phyloP scores from a whole-genome alignment of 2,888 invertebrate genomes.

The Labia minor region DNA sequence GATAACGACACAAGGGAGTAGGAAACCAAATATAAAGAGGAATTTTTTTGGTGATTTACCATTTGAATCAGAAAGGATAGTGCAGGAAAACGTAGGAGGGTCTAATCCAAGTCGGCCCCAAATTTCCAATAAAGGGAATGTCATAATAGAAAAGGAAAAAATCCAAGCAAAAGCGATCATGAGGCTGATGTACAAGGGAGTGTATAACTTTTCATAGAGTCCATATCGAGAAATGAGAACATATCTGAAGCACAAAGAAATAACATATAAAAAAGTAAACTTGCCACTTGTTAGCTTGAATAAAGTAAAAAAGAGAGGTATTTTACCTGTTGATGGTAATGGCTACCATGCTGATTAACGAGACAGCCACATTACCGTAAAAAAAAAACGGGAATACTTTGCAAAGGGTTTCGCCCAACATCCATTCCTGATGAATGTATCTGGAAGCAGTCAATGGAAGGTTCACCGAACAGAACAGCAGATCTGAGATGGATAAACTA shows the following conservation, averaged over 20 bases:
- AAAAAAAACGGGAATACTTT: slow-evolving; percentile 78
- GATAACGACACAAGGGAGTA: slow-evolving; percentile 73
- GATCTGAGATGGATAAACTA: slow-evolving; percentile 73
- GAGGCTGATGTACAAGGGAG: slow-evolving; percentile 55
- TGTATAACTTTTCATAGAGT: slow-evolving; percentile 68
- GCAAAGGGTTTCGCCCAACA: slow-evolving; percentile 63
- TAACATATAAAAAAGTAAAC: too few species aligned
- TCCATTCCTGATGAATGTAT: slow-evolving; percentile 72
- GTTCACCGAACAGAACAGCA: slow-evolving; percentile 74
- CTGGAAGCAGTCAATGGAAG: slow-evolving; percentile 73
- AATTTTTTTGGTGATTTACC: slow-evolving; percentile 73
- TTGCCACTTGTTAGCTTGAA: too few species aligned
- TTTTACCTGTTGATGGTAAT: slow-evolving; percentile 75
- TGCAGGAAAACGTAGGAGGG: slow-evolving; percentile 74
- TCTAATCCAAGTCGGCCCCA: slow-evolving; percentile 81
- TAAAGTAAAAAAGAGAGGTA: neutral
- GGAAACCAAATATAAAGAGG: slow-evolving; percentile 70
- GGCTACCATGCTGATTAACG: slow-evolving; percentile 77
- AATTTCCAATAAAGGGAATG: slow-evolving; percentile 66
- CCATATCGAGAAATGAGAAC: slow-evolving; percentile 72
- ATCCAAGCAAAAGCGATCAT: slow-evolving; percentile 74
- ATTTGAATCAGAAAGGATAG: slow-evolving; percentile 50
- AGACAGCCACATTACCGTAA: slow-evolving; percentile 82
- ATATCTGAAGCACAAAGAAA: slow-evolving; percentile 46
- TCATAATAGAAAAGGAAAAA: slow-evolving; percentile 61